phyloP scores from a whole-genome alignment of 2,888 invertebrate genomes.

The Platerodrilus igneus region DNA sequence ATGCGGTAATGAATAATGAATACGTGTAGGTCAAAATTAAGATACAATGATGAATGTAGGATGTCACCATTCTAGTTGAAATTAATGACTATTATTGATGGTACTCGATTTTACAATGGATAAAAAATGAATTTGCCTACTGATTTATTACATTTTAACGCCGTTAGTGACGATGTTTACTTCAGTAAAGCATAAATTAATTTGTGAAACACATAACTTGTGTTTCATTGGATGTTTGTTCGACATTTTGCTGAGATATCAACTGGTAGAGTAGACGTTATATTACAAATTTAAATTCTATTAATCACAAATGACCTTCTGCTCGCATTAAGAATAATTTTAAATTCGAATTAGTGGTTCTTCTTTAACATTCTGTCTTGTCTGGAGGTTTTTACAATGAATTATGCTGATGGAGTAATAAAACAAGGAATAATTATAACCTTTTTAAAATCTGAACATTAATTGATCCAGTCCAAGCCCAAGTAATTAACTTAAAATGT shows the following conservation, averaged over 20 bases:
- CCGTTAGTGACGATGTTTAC: slow-evolving; percentile 21
- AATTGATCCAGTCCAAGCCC: slow-evolving; percentile 43
- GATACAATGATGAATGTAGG: slow-evolving; percentile 41
- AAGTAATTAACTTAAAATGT: slow-evolving; percentile 44
- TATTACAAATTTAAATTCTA: too few relatives aligned
- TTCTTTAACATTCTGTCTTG: slow-evolving; percentile 42
- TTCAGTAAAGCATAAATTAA: slow-evolving; percentile 16
- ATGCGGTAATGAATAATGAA: slow-evolving; percentile 38
- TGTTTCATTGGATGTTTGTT: too few relatives aligned
- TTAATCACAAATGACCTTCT: too few relatives aligned
- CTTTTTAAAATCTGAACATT: slow-evolving; percentile 43
- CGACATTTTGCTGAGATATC: too few relatives aligned
- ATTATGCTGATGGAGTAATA: slow-evolving; percentile 36
- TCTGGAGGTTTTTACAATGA: slow-evolving; percentile 34
- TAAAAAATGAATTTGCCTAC: slow-evolving; percentile 23
- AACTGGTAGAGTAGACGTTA: too few relatives aligned
- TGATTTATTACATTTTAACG: slow-evolving; percentile 24
- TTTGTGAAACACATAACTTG: too few relatives aligned
- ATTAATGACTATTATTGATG: slow-evolving; percentile 34
- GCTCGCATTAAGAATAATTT: too few relatives aligned
- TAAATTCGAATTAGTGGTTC: slow-evolving; percentile 38
- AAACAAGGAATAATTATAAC: slow-evolving; percentile 44
- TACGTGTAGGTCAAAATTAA: slow-evolving; percentile 42
- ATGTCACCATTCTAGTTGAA: slow-evolving; percentile 32
- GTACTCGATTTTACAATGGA: slow-evolving; percentile 23